Conservation (phyloP, 2,888 invertebrate species). For the Isoperla grammatica region DNA sequence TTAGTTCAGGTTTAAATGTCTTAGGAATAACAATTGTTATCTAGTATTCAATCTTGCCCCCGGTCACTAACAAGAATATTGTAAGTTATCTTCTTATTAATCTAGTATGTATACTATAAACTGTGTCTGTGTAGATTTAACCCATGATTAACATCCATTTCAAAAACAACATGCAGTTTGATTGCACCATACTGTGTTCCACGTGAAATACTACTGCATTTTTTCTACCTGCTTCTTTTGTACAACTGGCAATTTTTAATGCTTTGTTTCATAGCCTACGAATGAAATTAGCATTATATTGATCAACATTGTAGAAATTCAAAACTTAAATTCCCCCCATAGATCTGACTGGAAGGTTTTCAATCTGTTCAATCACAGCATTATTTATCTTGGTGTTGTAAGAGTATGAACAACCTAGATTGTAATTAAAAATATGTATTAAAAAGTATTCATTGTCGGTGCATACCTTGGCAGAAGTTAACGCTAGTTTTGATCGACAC, state of each 20-base stretch:
- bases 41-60: conserved; percentile 25
- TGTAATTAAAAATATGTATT: neutral
- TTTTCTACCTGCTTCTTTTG: conserved; percentile 29
- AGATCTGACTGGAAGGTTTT: neutral
- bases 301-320: too few species aligned
- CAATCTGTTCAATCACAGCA: neutral
- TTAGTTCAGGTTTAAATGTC: conserved; percentile 24
- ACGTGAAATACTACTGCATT: conserved; percentile 16
- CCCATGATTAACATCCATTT: conserved; percentile 1
- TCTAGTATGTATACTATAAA: conserved; percentile 4
- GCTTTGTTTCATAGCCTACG: conserved; percentile 15
- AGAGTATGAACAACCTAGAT: neutral
- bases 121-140: too few species aligned
- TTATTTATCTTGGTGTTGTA: conserved; percentile 2
- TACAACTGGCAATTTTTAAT: conserved; percentile 17
- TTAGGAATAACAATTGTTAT: conserved; percentile 23
- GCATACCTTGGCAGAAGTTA: neutral
- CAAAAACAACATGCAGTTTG: conserved; percentile 6
- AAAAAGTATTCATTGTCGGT: neutral
- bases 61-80: conserved; percentile 21
- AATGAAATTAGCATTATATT: conserved; percentile 1
- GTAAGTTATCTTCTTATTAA: conserved; percentile 14
- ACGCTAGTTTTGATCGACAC: neutral
- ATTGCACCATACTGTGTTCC: conserved; percentile 26
- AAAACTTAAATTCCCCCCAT: too few species aligned